Conservation (phyloP, 2,888 invertebrate genomes). For the Pandemis cinnamomeana region DNA sequence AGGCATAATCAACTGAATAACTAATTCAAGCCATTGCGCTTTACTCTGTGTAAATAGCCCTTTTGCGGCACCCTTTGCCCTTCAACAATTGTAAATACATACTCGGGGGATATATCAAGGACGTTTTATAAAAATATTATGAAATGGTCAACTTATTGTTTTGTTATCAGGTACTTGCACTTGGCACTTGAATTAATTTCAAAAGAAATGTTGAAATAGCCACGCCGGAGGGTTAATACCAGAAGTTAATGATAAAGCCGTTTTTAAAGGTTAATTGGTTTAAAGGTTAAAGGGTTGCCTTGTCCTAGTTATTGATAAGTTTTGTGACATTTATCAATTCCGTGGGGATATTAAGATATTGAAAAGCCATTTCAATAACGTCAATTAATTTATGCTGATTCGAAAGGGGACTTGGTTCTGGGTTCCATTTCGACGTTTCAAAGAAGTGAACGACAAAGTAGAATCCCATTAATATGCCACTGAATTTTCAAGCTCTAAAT, state of each 20-base stretch:
- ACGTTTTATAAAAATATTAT: constrained; percentile 70
- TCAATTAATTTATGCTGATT: neutral
- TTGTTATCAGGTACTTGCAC: constrained; percentile 18
- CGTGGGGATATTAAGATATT: neutral
- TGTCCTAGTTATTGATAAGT: constrained; percentile 50
- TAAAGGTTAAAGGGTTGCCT: constrained; percentile 55
- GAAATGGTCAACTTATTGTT: constrained; percentile 47
- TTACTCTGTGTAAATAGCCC: constrained; percentile 71
- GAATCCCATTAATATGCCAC: neutral
- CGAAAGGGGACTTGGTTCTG: neutral
- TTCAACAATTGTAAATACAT: constrained; percentile 51
- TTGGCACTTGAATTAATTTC: constrained; percentile 32
- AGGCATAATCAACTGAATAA: constrained; percentile 81
- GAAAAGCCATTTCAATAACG: neutral
- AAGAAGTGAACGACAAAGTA: neutral
- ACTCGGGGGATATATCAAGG: constrained; percentile 60
- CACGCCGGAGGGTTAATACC: constrained; percentile 40
- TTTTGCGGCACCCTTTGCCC: constrained; percentile 71
- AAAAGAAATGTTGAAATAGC: constrained; percentile 40
- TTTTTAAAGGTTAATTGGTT: constrained; percentile 56
- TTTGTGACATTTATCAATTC: constrained; percentile 27
- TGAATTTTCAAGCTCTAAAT: neutral
- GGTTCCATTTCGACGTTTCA: neutral
- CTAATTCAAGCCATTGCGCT: constrained; percentile 82
- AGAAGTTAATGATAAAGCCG: constrained; percentile 52